These are phyloP conservation scores for crab-eating macaque (Macaca fascicularis) DNA, from an alignment of 2,113 vertebrate species.

Conservation along the genomic window DNA sequence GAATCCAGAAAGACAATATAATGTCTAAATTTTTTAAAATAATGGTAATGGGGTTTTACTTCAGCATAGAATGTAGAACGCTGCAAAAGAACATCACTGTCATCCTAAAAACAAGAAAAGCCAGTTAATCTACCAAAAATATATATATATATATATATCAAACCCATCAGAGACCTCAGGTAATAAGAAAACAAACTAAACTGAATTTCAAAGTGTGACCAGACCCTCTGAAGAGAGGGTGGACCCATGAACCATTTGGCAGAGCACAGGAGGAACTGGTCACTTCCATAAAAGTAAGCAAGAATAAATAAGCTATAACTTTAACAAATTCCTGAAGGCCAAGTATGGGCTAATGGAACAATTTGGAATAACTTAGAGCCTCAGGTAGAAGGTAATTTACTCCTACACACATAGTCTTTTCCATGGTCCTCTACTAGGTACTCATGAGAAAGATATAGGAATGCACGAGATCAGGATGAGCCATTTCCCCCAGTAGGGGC, in stretches of 20 bases:
- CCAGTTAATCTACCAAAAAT: neutral
- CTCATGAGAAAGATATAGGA: neutral
- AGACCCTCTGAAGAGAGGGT: neutral
- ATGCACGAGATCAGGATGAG: neutral
- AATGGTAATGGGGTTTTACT: neutral
- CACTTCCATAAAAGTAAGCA: neutral
- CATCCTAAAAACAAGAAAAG: neutral
- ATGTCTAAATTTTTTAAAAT: neutral
- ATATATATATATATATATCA: neutral
- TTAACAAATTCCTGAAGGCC: neutral
- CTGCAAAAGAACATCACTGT: neutral
- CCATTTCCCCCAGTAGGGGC: neutral
- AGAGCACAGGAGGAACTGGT: neutral
- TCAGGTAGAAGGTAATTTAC: neutral
- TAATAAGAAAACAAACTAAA: neutral
- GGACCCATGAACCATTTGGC: neutral
- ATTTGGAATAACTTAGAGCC: neutral
- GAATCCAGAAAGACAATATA: neutral
- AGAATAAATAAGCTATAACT: neutral
- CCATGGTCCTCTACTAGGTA: neutral
- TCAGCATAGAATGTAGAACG: neutral
- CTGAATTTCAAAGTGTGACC: neutral
- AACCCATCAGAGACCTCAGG: neutral
- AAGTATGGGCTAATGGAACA: neutral
- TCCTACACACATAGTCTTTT: neutral